Evolutionary conservation across 2,797 vertebrate genomes (phyloP), one percentile per base, ranked within the genome.

Genomic region (Pseudochromis fuscus): DNA sequence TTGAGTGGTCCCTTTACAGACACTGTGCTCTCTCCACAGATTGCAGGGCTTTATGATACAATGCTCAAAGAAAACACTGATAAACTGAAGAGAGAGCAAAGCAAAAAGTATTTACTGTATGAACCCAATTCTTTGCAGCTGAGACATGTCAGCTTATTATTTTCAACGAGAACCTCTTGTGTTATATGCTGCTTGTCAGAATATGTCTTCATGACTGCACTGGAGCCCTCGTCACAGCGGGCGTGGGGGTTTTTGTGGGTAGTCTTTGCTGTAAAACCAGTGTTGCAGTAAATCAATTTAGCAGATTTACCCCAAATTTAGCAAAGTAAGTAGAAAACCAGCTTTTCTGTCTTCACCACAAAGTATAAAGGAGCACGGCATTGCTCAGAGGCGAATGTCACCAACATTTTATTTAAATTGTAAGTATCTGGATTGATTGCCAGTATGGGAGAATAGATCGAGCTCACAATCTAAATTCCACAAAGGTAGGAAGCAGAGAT

Each of bases 281-380:
- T 51, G 37, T 52, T 7, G 16, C 38, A 28, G 18, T 21, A 38
- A 62, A 79, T 52, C 33, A 13, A 18, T 52, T 51, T 4, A 30
- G 37, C 19, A 38, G 18, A 67, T 51, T 68, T 28, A 25, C n/a
- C 11, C 18, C 2, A 1, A 51, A 75, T 48, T 69, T 30, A 52
- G 7, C 10, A 52, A 51, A 62, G 19, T 10, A 28, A 37, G 1
- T 15, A 10, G 40, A 44, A 44, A 19, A 19, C 18, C 7, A 21
- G 33, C 18, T 33, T 49, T 55, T 31, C 9, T 49, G 6, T 31
- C 52, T 27, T 24, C 19, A 44, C 44, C 18, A 30, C 37, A 52
- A 37, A 25, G 11, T 21, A 23, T 45, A 45, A 45, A 3, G 23
- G 1, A 55, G 16, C 16, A 1, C 1, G 11, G 12, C 3, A 16